A percentile compares a stretch with the other conserved stretches of the same genome.
Conservation (phyloP, 2,888 invertebrate species). For the Polymixis lichenea region DNA sequence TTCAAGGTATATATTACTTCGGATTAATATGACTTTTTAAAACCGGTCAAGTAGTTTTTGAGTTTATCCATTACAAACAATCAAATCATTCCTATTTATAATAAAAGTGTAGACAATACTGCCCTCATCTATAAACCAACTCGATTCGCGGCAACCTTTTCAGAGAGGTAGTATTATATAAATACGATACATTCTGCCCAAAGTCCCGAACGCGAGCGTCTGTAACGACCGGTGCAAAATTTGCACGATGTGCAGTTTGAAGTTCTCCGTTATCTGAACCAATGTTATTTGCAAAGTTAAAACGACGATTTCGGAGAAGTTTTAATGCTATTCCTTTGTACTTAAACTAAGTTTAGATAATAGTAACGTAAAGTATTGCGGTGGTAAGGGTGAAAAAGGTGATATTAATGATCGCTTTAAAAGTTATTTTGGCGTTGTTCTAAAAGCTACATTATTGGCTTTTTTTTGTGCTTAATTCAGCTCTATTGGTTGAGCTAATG, state of each 20-base stretch:
- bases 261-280: conserved; percentile 49
- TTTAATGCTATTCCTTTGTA: conserved; percentile 52
- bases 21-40: too few species aligned
- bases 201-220: conserved; percentile 10
- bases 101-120: conserved; percentile 3
- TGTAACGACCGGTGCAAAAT: conserved; percentile 38
- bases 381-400: neutral
- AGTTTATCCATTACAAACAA: too few species aligned
- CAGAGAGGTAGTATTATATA: conserved; percentile 13
- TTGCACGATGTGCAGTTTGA: conserved; percentile 40
- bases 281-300: conserved; percentile 55
- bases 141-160: conserved; percentile 20
- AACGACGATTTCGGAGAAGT: conserved; percentile 43
- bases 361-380: conserved; percentile 1
- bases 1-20: too few species aligned
- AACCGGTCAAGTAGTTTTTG: too few species aligned
- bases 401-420: conserved; percentile 14
- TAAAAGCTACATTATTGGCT: neutral
- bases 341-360: conserved; percentile 24
- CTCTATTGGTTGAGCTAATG: conserved; percentile 1
- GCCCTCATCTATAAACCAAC: conserved; percentile 13
- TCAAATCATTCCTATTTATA: too few species aligned
- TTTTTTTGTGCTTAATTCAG: neutral
- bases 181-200: conserved; percentile 33
- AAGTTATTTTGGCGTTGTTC: neutral